Base-by-base conservation (phyloP, 2,797 vertebrate genomes). In the Paedocypris micromegethes region DNA sequence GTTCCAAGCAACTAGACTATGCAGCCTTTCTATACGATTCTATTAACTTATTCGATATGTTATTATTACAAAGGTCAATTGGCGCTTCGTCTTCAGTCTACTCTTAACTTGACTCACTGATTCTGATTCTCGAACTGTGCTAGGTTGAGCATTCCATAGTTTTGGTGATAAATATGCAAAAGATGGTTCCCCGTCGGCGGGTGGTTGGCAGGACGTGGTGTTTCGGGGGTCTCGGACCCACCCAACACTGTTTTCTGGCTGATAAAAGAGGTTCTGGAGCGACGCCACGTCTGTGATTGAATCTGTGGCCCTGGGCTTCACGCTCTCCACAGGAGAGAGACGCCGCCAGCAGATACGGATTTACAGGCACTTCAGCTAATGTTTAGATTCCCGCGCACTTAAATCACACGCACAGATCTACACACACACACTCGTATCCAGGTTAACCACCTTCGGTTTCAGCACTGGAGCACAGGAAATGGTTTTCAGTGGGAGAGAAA, bases 271-370 rank as follows among this genome's bases (percentile, higher is more conserved):
- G 61, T 69, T 64, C 69, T 73, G 72, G 53, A 72, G 61, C 51
- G 50, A 44, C 5, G 67, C 57, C 57, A 58, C 59, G 46, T 54
- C 58, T 58, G 58, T 66, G 70, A 73, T 66, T 68, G 58, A 49
- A 72, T 66, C 66, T 55, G 58, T 44, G 68, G 53, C 66, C 9
- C 61, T 62, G 64, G 48, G 60, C 71, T 75, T 77, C 59, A 67
- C 65, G 45, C 68, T 68, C 68, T 71, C 66, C 66, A 73, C 74
- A 70, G 66, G 67, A 53, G 58, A 47, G 42, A 63, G 50, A 53
- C 41, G 44, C n/a, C 46, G 53, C 60, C 58, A 76, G 53, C 62
- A 60, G 50, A 71, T 47, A 69, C 49, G 42, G 51, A 55, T 58
- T 50, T 66, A 65, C 52, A 64, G 65, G 73, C 8, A 3, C 48